Percentiles rank a stretch among this genome's conserved stretches.
Evolutionary conservation across 2,113 vertebrate genomes (phyloP).

Genomic region (Scopus umbretta): DNA sequence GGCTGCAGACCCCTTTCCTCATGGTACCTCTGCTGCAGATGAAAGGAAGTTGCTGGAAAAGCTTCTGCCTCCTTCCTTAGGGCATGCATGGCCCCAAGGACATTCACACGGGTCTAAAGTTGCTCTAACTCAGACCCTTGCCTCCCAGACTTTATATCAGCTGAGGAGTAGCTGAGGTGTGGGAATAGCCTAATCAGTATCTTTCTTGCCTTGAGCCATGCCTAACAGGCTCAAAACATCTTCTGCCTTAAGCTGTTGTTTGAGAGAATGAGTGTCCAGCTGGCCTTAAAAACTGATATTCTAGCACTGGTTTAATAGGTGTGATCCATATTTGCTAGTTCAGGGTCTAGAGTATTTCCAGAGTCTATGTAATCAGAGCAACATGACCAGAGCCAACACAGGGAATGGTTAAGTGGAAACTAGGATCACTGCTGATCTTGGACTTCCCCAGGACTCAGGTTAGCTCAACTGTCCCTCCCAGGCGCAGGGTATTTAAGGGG

Average conservation of each 20-base stretch:
- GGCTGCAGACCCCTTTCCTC: not conserved
- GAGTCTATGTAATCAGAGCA: not conserved
- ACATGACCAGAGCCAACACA: not conserved
- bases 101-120: not conserved
- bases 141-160: not conserved
- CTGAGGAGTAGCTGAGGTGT: not conserved
- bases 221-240: not conserved
- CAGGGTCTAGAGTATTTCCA: not conserved
- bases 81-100: not conserved
- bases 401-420: not conserved
- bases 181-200: not conserved
- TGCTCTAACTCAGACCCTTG: not conserved
- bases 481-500: not conserved
- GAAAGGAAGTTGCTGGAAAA: not conserved
- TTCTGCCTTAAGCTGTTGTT: not conserved
- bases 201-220: not conserved
- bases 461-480: not conserved
- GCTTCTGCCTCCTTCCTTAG: not conserved
- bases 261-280: not conserved
- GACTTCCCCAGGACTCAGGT: not conserved
- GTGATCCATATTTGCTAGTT: not conserved
- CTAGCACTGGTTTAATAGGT: not conserved
- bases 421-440: not conserved
- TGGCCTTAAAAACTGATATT: not conserved
- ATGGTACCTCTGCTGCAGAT: not conserved